Percentiles rank a stretch among this genome's conserved stretches.
Evolutionary conservation across 2,888 invertebrate species (phyloP).

Genomic region (Athalia rosae): DNA sequence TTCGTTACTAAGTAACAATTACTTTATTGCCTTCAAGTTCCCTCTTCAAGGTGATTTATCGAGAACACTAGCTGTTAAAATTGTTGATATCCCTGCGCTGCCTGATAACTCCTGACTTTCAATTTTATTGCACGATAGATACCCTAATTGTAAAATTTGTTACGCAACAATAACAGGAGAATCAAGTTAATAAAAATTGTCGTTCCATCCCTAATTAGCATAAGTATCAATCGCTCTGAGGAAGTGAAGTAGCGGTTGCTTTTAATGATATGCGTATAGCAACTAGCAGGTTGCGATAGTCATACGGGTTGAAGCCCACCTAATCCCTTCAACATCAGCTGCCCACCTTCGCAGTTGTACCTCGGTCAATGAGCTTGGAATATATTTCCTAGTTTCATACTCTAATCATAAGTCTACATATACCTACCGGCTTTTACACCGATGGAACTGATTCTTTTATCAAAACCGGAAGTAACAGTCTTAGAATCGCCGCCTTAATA

Average conservation of each 20-base stretch:
- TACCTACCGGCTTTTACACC: not conserved
- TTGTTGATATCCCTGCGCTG: not conserved
- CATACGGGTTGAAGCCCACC: slow-evolving; percentile 27
- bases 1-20: too few species aligned
- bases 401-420: not conserved
- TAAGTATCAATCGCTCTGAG: slow-evolving; percentile 25
- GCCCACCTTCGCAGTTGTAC: slow-evolving; percentile 18
- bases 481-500: not conserved
- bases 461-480: not conserved
- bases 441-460: not conserved
- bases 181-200: not conserved
- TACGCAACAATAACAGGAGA: too few species aligned
- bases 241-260: slow-evolving; percentile 24
- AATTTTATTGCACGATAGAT: not conserved
- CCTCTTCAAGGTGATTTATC: not conserved
- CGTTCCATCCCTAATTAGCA: slow-evolving; percentile 24
- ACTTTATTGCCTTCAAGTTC: too few species aligned
- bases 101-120: not conserved
- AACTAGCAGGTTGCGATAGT: slow-evolving; percentile 19
- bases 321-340: not conserved
- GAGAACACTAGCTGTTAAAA: not conserved
- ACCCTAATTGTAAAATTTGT: too few species aligned
- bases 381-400: slow-evolving; percentile 3
- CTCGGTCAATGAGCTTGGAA: slow-evolving; percentile 20
- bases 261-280: slow-evolving; percentile 16